These are phyloP conservation scores for Leptatherina wallacei DNA, from an alignment of 2,797 vertebrate species.

Conservation along the genomic window DNA sequence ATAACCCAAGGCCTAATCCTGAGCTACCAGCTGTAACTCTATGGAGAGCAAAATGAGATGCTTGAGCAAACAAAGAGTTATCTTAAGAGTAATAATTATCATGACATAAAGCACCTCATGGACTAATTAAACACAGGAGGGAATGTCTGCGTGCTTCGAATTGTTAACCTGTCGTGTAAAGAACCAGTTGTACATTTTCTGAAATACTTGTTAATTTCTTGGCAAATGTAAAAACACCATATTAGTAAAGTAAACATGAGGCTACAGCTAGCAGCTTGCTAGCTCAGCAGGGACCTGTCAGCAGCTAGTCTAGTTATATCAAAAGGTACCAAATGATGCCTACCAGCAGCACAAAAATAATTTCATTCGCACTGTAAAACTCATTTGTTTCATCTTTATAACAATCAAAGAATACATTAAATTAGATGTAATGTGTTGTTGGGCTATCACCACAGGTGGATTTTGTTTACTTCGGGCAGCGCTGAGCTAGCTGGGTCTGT, in stretches of 20 bases:
- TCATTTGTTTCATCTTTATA: too few species aligned
- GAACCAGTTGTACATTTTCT: not conserved
- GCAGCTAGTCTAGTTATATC: not conserved
- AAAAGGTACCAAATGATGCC: too few species aligned
- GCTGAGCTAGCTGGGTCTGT: not conserved
- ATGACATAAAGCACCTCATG: not conserved
- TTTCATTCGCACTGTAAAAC: too few species aligned
- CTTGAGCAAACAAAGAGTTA: not conserved
- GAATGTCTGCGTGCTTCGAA: not conserved
- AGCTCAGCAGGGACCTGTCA: not conserved
- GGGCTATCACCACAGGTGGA: not conserved
- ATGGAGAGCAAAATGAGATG: not conserved
- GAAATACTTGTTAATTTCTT: not conserved
- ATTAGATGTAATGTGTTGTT: too few species aligned
- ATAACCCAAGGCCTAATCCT: slow-evolving; percentile 20
- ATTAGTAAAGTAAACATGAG: not conserved
- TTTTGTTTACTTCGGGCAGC: not conserved
- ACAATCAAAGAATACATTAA: not conserved
- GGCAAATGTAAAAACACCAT: not conserved
- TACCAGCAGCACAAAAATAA: too few species aligned
- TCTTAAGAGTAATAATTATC: not conserved
- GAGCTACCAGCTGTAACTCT: not conserved
- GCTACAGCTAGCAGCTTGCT: not conserved
- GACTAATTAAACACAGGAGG: not conserved
- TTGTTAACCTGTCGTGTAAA: slow-evolving; percentile 1